Base-by-base conservation (phyloP, 2,888 invertebrate species). In the Cephus rjabovi region DNA sequence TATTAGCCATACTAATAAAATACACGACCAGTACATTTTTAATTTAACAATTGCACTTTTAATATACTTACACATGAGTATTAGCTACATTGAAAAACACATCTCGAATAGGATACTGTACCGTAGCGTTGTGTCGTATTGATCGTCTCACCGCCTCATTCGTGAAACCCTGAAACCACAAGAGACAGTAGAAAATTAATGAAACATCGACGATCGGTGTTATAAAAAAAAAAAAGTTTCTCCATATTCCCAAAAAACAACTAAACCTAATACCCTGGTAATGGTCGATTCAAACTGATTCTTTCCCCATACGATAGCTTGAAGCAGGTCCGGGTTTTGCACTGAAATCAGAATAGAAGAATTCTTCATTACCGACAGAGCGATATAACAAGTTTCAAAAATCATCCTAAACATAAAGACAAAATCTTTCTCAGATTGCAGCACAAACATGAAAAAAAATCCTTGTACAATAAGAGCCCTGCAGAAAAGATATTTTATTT, bases 131-230 rank as follows among this genome's bases (percentile, higher is more conserved):
- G 15, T 35, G 75, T 75, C 78, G 75, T 78, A 78, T 78, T 69
- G 78, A 76, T 76, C 78, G 75, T 30, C 78, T 75, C 23, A 78
- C 75, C 30, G 78, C 78, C 73, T 70, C 73, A n/a, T 78, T 78
- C 70, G 78, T 78, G 31, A 78, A 78, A 71, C 75, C 69, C 78
- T 78, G 40, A 56, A 56, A 73, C 34, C n/a, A 73, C 34, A 4
- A 23, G 23, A 15, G 40, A 56, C 15, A 56, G 23, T 23, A 56
- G 0, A 56, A 23, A 23, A 56, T 56, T 23, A 56, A 56, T 56
- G 0, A 56, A 56, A 56, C 15, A 23, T 40, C 23, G 40, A 15
- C 40, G 6, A 56, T 56, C 40, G 40, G 6, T 40, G 9, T 56
- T 4, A 56, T 23, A 9, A 0, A 56, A 15, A 9, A 15, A 9